phyloP scores from a whole-genome alignment of 2,888 invertebrate species.

The Molorchus minor region DNA sequence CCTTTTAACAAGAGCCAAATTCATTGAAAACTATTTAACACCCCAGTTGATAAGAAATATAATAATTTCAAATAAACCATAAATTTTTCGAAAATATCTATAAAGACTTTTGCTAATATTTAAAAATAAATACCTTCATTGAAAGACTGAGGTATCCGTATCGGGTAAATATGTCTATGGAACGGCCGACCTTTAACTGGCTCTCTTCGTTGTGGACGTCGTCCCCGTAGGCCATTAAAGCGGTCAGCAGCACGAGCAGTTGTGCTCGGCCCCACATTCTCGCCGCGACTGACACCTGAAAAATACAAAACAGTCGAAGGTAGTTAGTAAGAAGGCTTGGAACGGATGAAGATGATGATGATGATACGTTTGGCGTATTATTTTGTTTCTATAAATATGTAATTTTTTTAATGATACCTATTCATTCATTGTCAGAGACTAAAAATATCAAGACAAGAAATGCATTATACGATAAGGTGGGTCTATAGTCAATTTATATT shows the following conservation, averaged over 20 bases:
- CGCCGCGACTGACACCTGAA: constrained; percentile 61
- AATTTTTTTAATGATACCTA: neutral
- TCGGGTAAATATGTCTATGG: constrained; percentile 80
- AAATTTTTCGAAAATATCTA: neutral
- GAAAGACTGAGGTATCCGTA: constrained; percentile 46
- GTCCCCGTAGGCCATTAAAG: constrained; percentile 48
- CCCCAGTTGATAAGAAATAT: too few relatives aligned
- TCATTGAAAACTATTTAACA: too few relatives aligned
- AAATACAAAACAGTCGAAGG: constrained; percentile 43
- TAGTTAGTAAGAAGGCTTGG: constrained; percentile 27
- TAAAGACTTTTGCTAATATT: neutral
- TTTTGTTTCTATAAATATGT: neutral
- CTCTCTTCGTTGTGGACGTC: constrained; percentile 60
- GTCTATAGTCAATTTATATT: too few relatives aligned
- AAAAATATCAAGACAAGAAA: neutral
- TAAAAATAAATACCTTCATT: constrained; percentile 36
- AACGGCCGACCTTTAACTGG: constrained; percentile 79
- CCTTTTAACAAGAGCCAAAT: too few relatives aligned
- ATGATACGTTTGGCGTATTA: constrained; percentile 2
- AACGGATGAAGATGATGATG: too few relatives aligned
- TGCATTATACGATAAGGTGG: too few relatives aligned
- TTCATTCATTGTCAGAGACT: neutral
- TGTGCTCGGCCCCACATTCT: constrained; percentile 66
- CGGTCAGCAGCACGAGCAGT: constrained; percentile 61
- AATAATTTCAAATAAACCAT: neutral